Evolutionary conservation across 2,797 vertebrate genomes (phyloP), one percentile per base, ranked within the genome.

Genomic region (Tamandua tetradactyla): DNA sequence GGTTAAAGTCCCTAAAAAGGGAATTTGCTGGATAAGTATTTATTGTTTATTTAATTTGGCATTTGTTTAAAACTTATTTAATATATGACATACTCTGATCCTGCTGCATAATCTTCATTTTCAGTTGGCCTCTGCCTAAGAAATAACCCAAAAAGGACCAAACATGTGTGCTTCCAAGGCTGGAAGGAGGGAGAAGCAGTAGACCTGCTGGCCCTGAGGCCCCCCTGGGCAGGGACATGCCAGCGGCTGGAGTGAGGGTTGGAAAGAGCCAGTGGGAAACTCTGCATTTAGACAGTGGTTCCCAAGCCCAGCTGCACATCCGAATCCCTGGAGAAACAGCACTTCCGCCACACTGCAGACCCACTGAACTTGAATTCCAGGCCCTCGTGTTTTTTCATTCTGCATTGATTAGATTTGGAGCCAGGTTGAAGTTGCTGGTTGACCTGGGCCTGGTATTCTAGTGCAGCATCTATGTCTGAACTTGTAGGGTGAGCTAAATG

Each of bases 271-370:
- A 4, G 14, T 3, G 40, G 13, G 23, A 20, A 30, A 8, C 13
- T 17, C 37, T 23, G 66, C 32, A 10, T 14, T 15, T 18, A 6
- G 25, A 3, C 15, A 14, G 57, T 47, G 11, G 30, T 7, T 59
- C 40, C 55, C 22, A 25, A 42, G 40, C 14, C 14, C 3, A 30
- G 68, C 1, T 20, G 44, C 18, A n/a, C 1, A 0, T 2, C 2
- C 32, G 14, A 18, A 32, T 47, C 18, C 32, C 83, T 6, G 32
- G 66, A 57, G 66, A 68, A 37, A 71, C 40, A 44, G 40, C 52
- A 32, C 30, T 15, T 47, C 22, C 8, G 4, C 9, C 2, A 37
- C 22, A 35, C 25, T 15, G 20, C 25, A 75, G 71, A 42, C 32
- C 15, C 5, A 8, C 23, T 37, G 42, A 37, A 22, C 42, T 14